Percentiles rank a stretch among this genome's conserved stretches.
Conservation (phyloP, 2,797 vertebrate genomes). For the Ispidina picta region DNA sequence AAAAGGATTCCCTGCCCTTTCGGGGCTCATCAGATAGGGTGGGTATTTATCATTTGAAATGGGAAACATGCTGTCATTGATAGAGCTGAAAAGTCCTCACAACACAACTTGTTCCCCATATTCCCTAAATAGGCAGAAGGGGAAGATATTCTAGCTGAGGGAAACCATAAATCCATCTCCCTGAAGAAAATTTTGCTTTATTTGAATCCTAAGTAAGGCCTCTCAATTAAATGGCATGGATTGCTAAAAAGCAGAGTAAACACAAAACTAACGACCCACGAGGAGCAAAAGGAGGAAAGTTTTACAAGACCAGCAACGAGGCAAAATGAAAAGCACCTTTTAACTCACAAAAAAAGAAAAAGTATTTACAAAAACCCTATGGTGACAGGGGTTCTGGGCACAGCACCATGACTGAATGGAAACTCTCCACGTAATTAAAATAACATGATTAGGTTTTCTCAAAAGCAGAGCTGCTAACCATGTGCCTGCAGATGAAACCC, state of each 20-base stretch:
- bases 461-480: neutral
- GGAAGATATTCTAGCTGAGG: neutral
- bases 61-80: constrained; percentile 56
- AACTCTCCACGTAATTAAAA: neutral
- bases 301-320: neutral
- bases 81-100: constrained; percentile 42
- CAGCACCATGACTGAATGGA: neutral
- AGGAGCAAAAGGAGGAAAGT: neutral
- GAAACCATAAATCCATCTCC: neutral
- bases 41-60: constrained; percentile 61
- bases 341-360: neutral
- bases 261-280: neutral
- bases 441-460: neutral
- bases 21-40: constrained; percentile 16
- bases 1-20: constrained; percentile 49
- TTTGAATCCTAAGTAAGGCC: neutral
- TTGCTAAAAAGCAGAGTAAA: neutral
- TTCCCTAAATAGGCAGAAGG: constrained; percentile 6
- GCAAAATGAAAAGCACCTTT: neutral
- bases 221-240: constrained; percentile 8
- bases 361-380: neutral
- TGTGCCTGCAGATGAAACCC: neutral
- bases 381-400: neutral
- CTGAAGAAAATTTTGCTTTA: constrained; percentile 17
- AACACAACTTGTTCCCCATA: constrained; percentile 22